Percentiles rank a stretch among this genome's conserved stretches.
These are phyloP conservation scores for Lysiphlebus fabarum DNA, from an alignment of 1,140 invertebrate species.

Conservation along the genomic window DNA sequence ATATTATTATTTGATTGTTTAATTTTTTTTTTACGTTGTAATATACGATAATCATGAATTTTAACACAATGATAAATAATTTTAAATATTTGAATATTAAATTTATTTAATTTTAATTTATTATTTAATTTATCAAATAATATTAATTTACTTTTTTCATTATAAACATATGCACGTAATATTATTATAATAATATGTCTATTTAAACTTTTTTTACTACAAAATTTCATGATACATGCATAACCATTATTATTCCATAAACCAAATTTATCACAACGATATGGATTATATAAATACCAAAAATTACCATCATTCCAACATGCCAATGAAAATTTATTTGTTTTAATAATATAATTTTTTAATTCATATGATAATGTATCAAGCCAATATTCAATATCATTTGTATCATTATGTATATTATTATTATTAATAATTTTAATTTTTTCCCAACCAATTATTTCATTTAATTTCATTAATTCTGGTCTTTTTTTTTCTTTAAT, in stretches of 20 bases:
- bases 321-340: conserved; percentile 35
- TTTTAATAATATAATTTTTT: conserved; percentile 36
- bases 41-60: conserved; percentile 37
- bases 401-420: conserved; percentile 25
- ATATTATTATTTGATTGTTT: conserved; percentile 15
- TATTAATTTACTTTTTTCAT: neutral
- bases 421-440: conserved; percentile 6
- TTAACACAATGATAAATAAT: conserved; percentile 36
- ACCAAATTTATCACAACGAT: conserved; percentile 40
- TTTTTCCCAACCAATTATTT: conserved; percentile 32
- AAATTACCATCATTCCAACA: conserved; percentile 45
- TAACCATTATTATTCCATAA: conserved; percentile 37
- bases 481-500: conserved; percentile 26
- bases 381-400: conserved; percentile 38
- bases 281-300: conserved; percentile 48
- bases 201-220: conserved; percentile 33
- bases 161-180: conserved; percentile 34
- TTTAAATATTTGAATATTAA: conserved; percentile 37
- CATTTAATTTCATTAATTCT: conserved; percentile 33
- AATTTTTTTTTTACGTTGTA: conserved; percentile 20
- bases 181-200: conserved; percentile 41
- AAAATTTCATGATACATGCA: conserved; percentile 43
- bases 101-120: conserved; percentile 4
- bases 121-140: neutral
- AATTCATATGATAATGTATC: conserved; percentile 26